Evolutionary conservation across 2,888 invertebrate genomes (phyloP).

Genomic region (Trichopoda pennipes): DNA sequence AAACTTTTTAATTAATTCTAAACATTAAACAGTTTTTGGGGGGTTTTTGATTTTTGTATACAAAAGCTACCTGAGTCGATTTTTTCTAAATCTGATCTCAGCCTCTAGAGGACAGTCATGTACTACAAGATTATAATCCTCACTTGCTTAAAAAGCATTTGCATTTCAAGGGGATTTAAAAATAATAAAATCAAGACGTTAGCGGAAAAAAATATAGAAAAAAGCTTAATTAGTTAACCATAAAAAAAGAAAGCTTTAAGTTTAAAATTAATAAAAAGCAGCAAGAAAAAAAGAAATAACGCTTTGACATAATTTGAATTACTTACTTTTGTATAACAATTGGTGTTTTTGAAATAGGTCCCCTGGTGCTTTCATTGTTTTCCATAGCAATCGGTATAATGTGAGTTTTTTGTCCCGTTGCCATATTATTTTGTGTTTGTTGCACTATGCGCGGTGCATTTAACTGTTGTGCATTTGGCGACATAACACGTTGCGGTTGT

Average conservation of each 20-base stretch:
- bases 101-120: constrained; percentile 81
- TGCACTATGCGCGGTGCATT: constrained; percentile 72
- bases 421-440: constrained; percentile 70
- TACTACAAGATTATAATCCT: constrained; percentile 79
- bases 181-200: neutral
- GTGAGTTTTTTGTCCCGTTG: constrained; percentile 76
- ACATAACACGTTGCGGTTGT: constrained; percentile 80
- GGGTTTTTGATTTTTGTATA: neutral
- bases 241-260: constrained; percentile 49
- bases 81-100: constrained; percentile 80
- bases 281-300: constrained; percentile 17
- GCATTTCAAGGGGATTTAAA: constrained; percentile 30
- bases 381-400: constrained; percentile 85
- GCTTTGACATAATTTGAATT: constrained; percentile 11
- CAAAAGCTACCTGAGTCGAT: constrained; percentile 80
- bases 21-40: neutral
- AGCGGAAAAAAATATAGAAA: constrained; percentile 34
- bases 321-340: constrained; percentile 81
- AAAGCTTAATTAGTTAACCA: constrained; percentile 57
- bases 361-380: constrained; percentile 73
- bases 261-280: constrained; percentile 2
- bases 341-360: constrained; percentile 79
- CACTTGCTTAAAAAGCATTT: constrained; percentile 73
- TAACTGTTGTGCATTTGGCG: constrained; percentile 72
- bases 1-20: constrained; percentile 13